Base-by-base conservation (phyloP, 2,797 vertebrate genomes). In the Tolypeutes matacus region DNA sequence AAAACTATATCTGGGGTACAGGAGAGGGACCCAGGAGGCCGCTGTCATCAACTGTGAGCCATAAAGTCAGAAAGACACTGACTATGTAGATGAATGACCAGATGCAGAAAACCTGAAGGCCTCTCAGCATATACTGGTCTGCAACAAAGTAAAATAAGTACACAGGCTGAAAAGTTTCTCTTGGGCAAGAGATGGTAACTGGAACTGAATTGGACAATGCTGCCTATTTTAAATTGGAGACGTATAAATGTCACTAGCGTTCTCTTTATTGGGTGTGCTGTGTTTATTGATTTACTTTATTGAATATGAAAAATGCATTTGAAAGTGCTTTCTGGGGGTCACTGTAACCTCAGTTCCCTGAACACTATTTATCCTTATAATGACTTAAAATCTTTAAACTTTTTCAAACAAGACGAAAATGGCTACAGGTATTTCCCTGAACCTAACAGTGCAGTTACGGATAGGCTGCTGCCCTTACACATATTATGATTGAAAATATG, bases 161-260 rank as follows among this genome's bases (percentile, higher is more conserved):
- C 1, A 39, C 3, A 84, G 76, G 15, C 17, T 75, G 10, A 36
- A 39, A 83, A 12, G 1, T 69, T 75, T 70, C 13, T 85, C 18
- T 49, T 84, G 49, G 58, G 69, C n/a, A 72, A 72, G 64, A 25
- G 34, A 81, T 25, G 10, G 53, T 76, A 10, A 60, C 27, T 34
- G 20, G 11, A 95, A 85, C 4, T 2, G 10, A 85, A 51, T 6
- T 21, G 3, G 70, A 49, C 12, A 14, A 21, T 69, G 46, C 8
- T 0, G 64, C 60, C 21, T 70, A n/a, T n/a, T 93, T 94, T 90
- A 89, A 93, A 81, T 9, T 80, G n/a, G n/a, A 96, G 34, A 56
- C 72, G 46, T 53, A 34, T 86, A 91, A 56, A 83, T 72, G 23
- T 46, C 51, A 51, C 9, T 83, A n/a, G 5, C 13, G 83, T 86